phyloP scores from a whole-genome alignment of 2,888 invertebrate species.

The Biston stratarius region DNA sequence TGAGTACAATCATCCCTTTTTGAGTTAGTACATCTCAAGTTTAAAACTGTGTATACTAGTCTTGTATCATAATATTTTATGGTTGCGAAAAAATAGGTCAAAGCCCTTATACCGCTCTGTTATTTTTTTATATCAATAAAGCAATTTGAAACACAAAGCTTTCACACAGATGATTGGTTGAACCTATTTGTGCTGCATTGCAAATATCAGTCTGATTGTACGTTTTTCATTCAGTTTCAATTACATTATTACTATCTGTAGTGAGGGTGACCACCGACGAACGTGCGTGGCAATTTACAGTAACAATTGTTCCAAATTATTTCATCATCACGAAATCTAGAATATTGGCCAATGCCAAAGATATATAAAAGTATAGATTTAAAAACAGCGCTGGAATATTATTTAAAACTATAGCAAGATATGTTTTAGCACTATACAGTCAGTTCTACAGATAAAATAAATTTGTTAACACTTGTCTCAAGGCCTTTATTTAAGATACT shows the following conservation, averaged over 20 bases:
- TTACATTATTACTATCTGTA: slow-evolving; percentile 41
- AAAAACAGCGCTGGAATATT: too few species aligned
- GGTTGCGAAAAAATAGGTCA: not conserved
- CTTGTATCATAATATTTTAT: not conserved
- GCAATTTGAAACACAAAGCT: slow-evolving; percentile 20
- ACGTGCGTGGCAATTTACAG: slow-evolving; percentile 52
- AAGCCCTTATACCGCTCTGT: not conserved
- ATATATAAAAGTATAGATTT: slow-evolving; percentile 7
- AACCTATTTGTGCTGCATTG: slow-evolving; percentile 30
- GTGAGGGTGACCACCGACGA: slow-evolving; percentile 46
- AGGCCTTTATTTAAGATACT: too few species aligned
- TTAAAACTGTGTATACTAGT: too few species aligned
- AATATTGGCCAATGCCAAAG: slow-evolving; percentile 24
- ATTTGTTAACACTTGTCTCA: too few species aligned
- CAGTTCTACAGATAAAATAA: too few species aligned
- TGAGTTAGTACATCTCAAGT: too few species aligned
- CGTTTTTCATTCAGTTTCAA: slow-evolving; percentile 42
- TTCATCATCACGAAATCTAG: slow-evolving; percentile 30
- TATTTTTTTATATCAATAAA: slow-evolving; percentile 6
- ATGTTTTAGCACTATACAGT: too few species aligned
- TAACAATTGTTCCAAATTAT: slow-evolving; percentile 32
- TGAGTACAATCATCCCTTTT: too few species aligned
- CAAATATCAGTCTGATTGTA: slow-evolving; percentile 34
- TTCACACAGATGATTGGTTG: slow-evolving; percentile 25
- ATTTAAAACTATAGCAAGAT: too few species aligned